Evolutionary conservation across 1,140 invertebrate species (phyloP).

Genomic region (Drosophila lacertosa): DNA sequence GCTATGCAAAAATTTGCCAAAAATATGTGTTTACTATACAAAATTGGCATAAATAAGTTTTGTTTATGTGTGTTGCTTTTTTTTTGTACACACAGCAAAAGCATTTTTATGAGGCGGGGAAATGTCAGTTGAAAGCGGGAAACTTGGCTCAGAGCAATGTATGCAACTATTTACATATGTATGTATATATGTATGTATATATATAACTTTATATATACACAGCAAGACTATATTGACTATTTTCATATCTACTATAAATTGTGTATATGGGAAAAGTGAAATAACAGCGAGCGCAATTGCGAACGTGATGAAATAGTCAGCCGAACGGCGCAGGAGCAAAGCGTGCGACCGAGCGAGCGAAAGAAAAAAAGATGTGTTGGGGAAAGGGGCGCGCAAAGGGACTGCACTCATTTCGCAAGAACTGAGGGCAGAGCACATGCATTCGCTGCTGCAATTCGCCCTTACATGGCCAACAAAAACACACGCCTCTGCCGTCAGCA

Average conservation of each 20-base stretch:
- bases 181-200: slow-evolving; percentile 9
- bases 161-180: slow-evolving; percentile 9
- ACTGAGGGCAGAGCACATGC: slow-evolving; percentile 16
- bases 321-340: neutral
- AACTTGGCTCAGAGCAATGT: slow-evolving; percentile 21
- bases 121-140: slow-evolving; percentile 21
- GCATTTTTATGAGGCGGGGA: neutral
- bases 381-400: neutral
- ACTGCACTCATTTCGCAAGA: slow-evolving; percentile 37
- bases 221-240: slow-evolving; percentile 10
- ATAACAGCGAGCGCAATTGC: slow-evolving; percentile 3
- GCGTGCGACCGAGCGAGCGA: neutral
- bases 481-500: slow-evolving; percentile 32
- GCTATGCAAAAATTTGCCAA: slow-evolving; percentile 21
- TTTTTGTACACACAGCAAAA: slow-evolving; percentile 15
- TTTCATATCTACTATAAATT: slow-evolving; percentile 58
- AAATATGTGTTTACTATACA: slow-evolving; percentile 41
- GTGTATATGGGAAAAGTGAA: slow-evolving; percentile 42
- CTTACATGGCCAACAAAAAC: neutral
- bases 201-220: neutral
- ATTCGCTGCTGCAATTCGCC: slow-evolving; percentile 27
- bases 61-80: too few relatives aligned
- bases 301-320: slow-evolving; percentile 21
- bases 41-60: slow-evolving; percentile 33
- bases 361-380: neutral